Evolutionary conservation across 2,888 invertebrate species (phyloP), one percentile per base, ranked within the genome.

Genomic region (Conus canariensis): DNA sequence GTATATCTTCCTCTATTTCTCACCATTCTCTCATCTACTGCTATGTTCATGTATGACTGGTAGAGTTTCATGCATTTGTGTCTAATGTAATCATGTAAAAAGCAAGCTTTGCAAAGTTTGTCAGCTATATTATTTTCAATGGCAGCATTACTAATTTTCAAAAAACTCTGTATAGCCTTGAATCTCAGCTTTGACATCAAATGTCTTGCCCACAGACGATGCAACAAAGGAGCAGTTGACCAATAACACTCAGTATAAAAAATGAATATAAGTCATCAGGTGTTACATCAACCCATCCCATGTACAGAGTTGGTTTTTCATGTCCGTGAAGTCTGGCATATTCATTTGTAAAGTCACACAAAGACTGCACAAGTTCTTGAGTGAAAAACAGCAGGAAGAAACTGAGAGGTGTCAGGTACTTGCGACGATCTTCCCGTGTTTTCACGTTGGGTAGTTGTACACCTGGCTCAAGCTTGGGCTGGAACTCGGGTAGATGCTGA

Each of bases 11-110:
- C 90, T 45, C 86, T 90, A 45, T 90, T 90, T 59, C 80, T 88
- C 6, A 91, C 88, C 89, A 91, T 90, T 12, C 85, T 77, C n/a
- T 90, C 90, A 87, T 90, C 89, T 16, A 90, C 86, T n/a, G 90
- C 70, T 30, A 90, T 16, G 80, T 87, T 83, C 56, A 59, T n/a
- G 14, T 67, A 56, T 70, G 89, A 90, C 67, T 91, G 91, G 56
- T 85, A 90, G 3, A 89, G 64, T 16, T 45, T 67, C 64, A 70
- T 67, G 58, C 90, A 90, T 86, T 90, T 88, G 12, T 64, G n/a
- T 10, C 45, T n/a, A 58, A 85, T 88, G 56, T 60, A 88, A 30
- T 88, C 85, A 59, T 77, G 77, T 45, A 90, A 56, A 85, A 88
- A 86, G 0, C 86, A 1, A 2, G 56, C 88, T 67, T 90, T 88